Percentiles rank a stretch among this genome's conserved stretches.
Conservation (phyloP, 2,888 invertebrate species). For the Xestia ashworthii region DNA sequence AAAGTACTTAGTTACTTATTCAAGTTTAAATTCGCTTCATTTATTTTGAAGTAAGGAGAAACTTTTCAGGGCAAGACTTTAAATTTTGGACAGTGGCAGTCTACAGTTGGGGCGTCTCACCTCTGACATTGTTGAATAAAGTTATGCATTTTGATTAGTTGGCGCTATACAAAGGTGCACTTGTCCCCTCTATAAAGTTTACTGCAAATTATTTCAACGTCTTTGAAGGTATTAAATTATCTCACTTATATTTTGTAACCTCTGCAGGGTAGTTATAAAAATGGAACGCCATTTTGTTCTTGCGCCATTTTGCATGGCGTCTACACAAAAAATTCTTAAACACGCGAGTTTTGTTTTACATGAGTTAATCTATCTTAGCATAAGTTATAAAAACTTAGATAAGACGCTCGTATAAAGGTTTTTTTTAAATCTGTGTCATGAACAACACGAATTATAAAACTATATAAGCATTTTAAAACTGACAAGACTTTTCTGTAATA, state of each 20-base stretch:
- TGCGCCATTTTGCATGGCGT: background rate
- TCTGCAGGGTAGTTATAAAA: constrained; percentile 24
- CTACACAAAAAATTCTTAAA: background rate
- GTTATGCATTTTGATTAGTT: constrained; percentile 38
- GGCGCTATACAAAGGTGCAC: background rate
- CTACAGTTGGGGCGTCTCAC: background rate
- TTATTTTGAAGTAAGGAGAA: constrained; percentile 30
- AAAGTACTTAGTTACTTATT: constrained; percentile 21
- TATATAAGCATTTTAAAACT: no score
- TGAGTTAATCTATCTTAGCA: background rate
- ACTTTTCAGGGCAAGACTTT: constrained; percentile 4
- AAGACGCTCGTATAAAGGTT: background rate
- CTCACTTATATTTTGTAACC: background rate
- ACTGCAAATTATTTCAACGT: constrained; percentile 13
- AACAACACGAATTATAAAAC: constrained; percentile 37
- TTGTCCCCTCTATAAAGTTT: constrained; percentile 3
- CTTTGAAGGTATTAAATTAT: constrained; percentile 8
- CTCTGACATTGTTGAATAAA: constrained; percentile 20
- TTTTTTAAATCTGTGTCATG: constrained; percentile 43
- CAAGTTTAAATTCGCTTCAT: constrained; percentile 40
- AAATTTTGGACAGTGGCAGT: background rate
- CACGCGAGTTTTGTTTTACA: background rate
- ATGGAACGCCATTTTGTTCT: background rate
- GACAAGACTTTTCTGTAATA: background rate
- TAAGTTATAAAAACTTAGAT: constrained; percentile 16